phyloP scores from a whole-genome alignment of 1,140 invertebrate species.

The Pseudomyrmex concolor region DNA sequence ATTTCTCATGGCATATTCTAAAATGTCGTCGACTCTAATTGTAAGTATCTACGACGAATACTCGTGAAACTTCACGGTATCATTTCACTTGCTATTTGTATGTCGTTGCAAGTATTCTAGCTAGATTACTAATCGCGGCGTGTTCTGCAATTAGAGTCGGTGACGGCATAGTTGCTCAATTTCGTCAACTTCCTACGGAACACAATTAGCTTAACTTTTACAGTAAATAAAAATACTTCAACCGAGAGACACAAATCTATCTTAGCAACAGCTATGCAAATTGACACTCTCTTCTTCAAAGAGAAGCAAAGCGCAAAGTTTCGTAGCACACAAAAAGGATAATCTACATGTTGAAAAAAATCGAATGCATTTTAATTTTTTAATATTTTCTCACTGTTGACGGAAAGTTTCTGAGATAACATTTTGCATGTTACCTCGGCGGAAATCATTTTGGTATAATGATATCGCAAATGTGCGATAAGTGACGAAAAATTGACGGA shows the following conservation, averaged over 20 bases:
- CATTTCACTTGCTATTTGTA: not conserved
- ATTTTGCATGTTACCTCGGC: not conserved
- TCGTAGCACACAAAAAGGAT: not conserved
- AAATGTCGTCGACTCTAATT: not conserved
- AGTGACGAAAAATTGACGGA: not conserved
- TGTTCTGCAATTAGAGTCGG: constrained; percentile 70
- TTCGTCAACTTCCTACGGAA: constrained; percentile 15
- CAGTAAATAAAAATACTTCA: constrained; percentile 44
- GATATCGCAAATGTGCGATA: not conserved
- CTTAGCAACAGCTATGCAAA: not conserved
- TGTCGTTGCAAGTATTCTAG: constrained; percentile 20
- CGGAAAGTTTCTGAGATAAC: constrained; percentile 1
- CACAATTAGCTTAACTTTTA: constrained; percentile 45
- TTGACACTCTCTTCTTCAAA: not conserved
- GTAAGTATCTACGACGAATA: not conserved
- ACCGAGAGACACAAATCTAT: not conserved
- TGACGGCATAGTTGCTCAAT: not conserved
- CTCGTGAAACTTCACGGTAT: not conserved
- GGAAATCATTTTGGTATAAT: constrained; percentile 14
- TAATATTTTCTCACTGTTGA: constrained; percentile 15
- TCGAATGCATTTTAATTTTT: not conserved
- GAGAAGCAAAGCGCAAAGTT: not conserved
- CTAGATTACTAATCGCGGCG: constrained; percentile 65
- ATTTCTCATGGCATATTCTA: not conserved
- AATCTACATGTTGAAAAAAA: not conserved